Base-by-base conservation (phyloP, 2,888 invertebrate species). In the Caenorhabditis auriculariae region DNA sequence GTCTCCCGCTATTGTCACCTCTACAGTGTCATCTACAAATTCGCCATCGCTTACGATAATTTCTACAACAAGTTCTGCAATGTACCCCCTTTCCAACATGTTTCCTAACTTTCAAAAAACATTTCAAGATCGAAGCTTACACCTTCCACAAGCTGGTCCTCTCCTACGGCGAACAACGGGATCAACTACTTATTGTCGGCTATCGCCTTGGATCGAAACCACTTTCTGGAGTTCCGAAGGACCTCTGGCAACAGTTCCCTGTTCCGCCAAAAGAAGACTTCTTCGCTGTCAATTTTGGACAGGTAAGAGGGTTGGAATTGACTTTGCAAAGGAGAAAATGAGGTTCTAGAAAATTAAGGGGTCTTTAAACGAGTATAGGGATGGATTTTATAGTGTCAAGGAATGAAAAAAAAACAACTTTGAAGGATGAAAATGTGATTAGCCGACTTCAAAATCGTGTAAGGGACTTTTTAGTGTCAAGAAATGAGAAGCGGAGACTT, bases 71-170 rank as follows among this genome's bases (percentile, higher is more conserved):
- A 68, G 4, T 50, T 41, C 32, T 76, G 76, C 54, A 70, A 44
- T 58, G 77, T 76, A n/a, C n/a, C n/a, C n/a, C n/a, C n/a, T n/a
- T n/a, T n/a, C n/a, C n/a, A n/a, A 12, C 19, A 9, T 19, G 15
- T 19, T 19, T 41, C 41, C n/a, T 19, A 15, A n/a, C 15, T n/a
- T n/a, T n/a, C n/a, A n/a, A n/a, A n/a, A n/a, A n/a, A n/a, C n/a
- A 6, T 5, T 52, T 67, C 50, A 51, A 88, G 76, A 88, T 96
- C 50, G 90, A 91, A 71, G 91, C 92, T 0, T 96, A 91, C 84
- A 91, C 89, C 76, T 96, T 94, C 84, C 91, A 91, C 66, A 91
- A 91, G 82, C 85, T 98, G 52, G 87, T 91, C 45, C 82, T 98
- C 48, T 89, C 90, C 2, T 95, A 94, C 84, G 95, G 95, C 27